Percentiles rank a stretch among this genome's conserved stretches.
These are phyloP conservation scores for Nomada fabriciana DNA, from an alignment of 2,888 invertebrate species.

Conservation along the genomic window DNA sequence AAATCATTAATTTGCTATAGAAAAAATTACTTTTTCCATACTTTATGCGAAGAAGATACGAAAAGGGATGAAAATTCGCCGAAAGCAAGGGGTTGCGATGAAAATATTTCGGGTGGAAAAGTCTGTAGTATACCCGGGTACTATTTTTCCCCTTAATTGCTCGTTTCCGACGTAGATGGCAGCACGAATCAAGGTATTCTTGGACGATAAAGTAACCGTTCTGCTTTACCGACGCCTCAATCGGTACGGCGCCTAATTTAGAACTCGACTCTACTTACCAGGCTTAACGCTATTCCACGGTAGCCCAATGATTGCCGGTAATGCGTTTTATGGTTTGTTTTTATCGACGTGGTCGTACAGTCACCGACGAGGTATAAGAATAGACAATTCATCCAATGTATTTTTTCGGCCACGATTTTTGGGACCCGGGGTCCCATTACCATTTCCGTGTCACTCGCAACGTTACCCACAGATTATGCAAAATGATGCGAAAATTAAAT, in stretches of 20 bases:
- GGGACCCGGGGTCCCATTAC: too few relatives aligned
- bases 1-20: constrained; percentile 14
- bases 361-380: too few relatives aligned
- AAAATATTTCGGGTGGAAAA: constrained; percentile 26
- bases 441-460: too few relatives aligned
- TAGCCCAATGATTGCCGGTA: constrained; percentile 83
- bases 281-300: constrained; percentile 75
- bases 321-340: constrained; percentile 83
- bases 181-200: constrained; percentile 69
- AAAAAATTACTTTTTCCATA: neutral
- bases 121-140: constrained; percentile 71
- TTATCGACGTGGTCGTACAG: constrained; percentile 80
- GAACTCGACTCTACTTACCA: constrained; percentile 77
- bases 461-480: too few relatives aligned
- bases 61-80: neutral
- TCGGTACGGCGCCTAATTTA: constrained; percentile 76
- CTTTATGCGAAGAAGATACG: neutral
- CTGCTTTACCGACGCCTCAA: constrained; percentile 80
- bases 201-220: constrained; percentile 58
- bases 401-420: too few relatives aligned
- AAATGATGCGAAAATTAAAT: too few relatives aligned
- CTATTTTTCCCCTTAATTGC: constrained; percentile 73
- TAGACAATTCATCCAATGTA: too few relatives aligned
- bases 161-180: constrained; percentile 77
- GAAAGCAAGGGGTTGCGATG: neutral